These are phyloP conservation scores for Diloba caeruleocephala DNA, from an alignment of 2,888 invertebrate species.

Conservation along the genomic window DNA sequence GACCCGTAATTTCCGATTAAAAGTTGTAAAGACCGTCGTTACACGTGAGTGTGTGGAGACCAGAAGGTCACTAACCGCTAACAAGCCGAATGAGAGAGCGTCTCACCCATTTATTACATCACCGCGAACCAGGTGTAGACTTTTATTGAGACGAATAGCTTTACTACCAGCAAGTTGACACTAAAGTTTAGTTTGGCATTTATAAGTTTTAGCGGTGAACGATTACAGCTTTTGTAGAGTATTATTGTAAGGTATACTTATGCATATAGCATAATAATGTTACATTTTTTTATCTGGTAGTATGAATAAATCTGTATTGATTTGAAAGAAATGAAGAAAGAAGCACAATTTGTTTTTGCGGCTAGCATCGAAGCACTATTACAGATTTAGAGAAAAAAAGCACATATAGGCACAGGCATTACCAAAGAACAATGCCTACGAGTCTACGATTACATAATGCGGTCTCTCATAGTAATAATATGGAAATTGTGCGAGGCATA, in stretches of 20 bases:
- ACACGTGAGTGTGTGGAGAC: neutral
- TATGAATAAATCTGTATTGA: too few species aligned
- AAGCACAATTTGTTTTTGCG: too few species aligned
- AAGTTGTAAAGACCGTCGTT: neutral
- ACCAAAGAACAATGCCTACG: too few species aligned
- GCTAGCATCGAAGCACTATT: too few species aligned
- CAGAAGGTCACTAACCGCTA: neutral
- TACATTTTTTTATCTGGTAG: too few species aligned
- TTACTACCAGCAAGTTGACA: neutral
- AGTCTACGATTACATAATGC: too few species aligned
- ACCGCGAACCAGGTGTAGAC: constrained; percentile 2
- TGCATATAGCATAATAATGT: too few species aligned
- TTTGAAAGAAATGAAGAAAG: too few species aligned
- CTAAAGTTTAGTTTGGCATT: neutral
- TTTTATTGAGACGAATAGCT: constrained; percentile 5
- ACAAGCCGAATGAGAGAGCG: neutral
- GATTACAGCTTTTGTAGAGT: neutral
- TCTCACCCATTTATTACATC: constrained; percentile 3
- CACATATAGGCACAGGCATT: too few species aligned
- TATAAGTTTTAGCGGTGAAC: neutral
- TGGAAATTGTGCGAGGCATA: too few species aligned
- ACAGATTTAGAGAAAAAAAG: too few species aligned
- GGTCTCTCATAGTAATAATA: too few species aligned
- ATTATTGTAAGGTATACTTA: neutral
- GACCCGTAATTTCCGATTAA: neutral